These are phyloP conservation scores for Tigriopus japonicus DNA, from an alignment of 1,140 invertebrate species.

Conservation along the genomic window DNA sequence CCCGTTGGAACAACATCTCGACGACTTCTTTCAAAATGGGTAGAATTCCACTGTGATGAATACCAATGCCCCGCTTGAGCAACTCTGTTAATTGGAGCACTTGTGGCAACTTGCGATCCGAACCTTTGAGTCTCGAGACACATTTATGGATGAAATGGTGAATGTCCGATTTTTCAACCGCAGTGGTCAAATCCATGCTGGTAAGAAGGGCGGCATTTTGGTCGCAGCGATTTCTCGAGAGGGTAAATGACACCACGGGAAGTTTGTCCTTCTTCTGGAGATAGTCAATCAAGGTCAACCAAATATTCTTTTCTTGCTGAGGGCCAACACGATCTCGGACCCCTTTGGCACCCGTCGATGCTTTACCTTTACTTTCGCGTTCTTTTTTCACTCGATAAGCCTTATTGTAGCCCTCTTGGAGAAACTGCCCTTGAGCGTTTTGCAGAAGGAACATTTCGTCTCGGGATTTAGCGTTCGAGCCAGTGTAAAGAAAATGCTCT, in stretches of 20 bases:
- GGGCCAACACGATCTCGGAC: conserved; percentile 7
- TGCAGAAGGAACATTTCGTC: conserved; percentile 67
- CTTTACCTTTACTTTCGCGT: conserved; percentile 30
- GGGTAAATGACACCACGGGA: conserved; percentile 80
- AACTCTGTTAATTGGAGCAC: conserved; percentile 35
- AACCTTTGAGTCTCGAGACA: conserved; percentile 57
- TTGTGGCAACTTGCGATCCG: conserved; percentile 73
- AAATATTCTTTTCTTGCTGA: conserved; percentile 58
- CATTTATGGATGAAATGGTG: conserved; percentile 62
- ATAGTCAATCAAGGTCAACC: conserved; percentile 61
- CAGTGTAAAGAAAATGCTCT: conserved; percentile 81
- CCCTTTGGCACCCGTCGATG: neutral
- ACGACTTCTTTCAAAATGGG: conserved; percentile 97
- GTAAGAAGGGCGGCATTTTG: conserved; percentile 49
- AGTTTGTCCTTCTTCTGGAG: conserved; percentile 57
- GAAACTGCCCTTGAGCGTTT: conserved; percentile 48
- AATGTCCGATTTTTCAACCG: conserved; percentile 61
- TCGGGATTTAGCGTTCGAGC: conserved; percentile 53
- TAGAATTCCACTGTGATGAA: conserved; percentile 89
- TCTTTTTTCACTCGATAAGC: conserved; percentile 47
- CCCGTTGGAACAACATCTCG: conserved; percentile 83
- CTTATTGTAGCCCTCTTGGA: conserved; percentile 41
- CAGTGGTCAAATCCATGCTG: conserved; percentile 42
- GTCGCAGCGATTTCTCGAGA: conserved; percentile 76
- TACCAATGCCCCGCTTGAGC: conserved; percentile 83